phyloP scores from a whole-genome alignment of 2,888 invertebrate genomes.

The Calephelis perditalis region DNA sequence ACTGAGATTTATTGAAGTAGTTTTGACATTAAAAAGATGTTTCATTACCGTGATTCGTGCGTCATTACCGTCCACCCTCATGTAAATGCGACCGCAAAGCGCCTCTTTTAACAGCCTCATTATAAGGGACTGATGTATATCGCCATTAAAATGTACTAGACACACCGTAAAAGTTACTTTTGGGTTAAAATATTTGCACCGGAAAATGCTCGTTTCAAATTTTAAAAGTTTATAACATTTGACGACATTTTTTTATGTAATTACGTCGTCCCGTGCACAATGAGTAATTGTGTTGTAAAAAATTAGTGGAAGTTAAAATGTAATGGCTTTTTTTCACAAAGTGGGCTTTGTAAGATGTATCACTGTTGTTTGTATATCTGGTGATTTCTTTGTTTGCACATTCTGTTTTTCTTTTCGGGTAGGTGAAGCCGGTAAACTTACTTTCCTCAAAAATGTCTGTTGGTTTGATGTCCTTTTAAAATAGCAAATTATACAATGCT shows the following conservation, averaged over 20 bases:
- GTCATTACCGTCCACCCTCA: constrained; percentile 27
- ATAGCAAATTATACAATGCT: too few relatives aligned
- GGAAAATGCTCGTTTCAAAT: constrained; percentile 12
- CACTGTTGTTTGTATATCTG: too few relatives aligned
- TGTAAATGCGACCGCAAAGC: constrained; percentile 31
- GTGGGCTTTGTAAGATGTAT: too few relatives aligned
- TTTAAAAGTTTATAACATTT: constrained; percentile 5
- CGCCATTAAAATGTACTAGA: constrained; percentile 20
- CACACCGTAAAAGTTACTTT: constrained; percentile 19
- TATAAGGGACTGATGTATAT: constrained; percentile 22
- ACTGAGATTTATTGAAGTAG: background rate
- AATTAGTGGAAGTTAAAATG: background rate
- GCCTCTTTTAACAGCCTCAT: constrained; percentile 28
- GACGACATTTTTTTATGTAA: constrained; percentile 5
- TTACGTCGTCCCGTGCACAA: constrained; percentile 1
- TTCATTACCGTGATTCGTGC: constrained; percentile 24
- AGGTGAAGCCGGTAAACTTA: too few relatives aligned
- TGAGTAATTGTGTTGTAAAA: background rate
- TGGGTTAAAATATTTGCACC: constrained; percentile 14
- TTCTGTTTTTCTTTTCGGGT: too few relatives aligned
- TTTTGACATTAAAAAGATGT: constrained; percentile 11
- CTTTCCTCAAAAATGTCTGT: too few relatives aligned
- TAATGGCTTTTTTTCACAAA: background rate
- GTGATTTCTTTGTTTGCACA: too few relatives aligned
- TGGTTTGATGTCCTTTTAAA: too few relatives aligned